Conservation (phyloP, 2,113 vertebrate genomes). For the Leucopsar rothschildi region DNA sequence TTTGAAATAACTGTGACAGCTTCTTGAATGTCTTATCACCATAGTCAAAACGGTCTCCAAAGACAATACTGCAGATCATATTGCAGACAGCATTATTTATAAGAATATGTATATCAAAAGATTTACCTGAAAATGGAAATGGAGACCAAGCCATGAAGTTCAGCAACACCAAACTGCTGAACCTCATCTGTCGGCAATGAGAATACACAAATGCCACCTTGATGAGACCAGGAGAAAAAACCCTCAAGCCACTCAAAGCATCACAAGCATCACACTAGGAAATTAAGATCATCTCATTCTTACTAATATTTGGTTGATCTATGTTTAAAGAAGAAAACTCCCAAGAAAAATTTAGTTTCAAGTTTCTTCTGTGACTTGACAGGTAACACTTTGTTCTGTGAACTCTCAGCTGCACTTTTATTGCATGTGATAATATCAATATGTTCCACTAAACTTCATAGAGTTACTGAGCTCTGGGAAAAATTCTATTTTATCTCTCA, state of each 20-base stretch:
- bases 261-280: neutral
- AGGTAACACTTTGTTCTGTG: neutral
- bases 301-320: neutral
- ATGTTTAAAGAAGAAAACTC: neutral
- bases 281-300: neutral
- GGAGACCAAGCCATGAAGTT: neutral
- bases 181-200: neutral
- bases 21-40: constrained; percentile 41
- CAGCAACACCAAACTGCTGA: neutral
- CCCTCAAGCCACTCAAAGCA: neutral
- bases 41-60: constrained; percentile 59
- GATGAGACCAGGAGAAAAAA: neutral
- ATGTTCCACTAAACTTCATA: neutral
- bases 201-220: neutral
- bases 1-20: neutral
- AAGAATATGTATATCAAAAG: constrained; percentile 9
- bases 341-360: neutral
- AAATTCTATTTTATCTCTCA: neutral
- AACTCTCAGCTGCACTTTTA: neutral
- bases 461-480: neutral
- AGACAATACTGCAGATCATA: constrained; percentile 51
- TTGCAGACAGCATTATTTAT: constrained; percentile 63
- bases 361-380: neutral
- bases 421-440: neutral
- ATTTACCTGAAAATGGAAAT: constrained; percentile 36